Percentiles rank a stretch among this genome's conserved stretches.
Evolutionary conservation across 2,797 vertebrate species (phyloP).

Genomic region (Chromobotia macracanthus): DNA sequence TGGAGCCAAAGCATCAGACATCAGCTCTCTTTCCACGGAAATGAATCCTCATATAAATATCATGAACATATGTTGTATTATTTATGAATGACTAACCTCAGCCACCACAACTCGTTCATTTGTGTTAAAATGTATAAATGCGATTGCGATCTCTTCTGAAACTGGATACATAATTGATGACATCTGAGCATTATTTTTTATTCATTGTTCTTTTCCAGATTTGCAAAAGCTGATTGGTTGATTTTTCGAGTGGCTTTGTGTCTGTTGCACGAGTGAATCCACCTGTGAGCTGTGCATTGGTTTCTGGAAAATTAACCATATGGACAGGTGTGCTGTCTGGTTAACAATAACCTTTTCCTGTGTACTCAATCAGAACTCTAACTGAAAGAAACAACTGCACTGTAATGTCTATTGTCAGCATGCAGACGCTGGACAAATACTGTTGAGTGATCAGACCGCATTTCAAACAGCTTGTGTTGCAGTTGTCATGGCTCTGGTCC

Average conservation of each 20-base stretch:
- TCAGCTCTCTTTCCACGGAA: constrained; percentile 8
- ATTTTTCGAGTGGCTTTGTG: background rate
- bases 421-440: constrained; percentile 29
- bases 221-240: background rate
- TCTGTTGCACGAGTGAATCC: background rate
- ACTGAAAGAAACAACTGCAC: background rate
- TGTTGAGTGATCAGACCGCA: constrained; percentile 17
- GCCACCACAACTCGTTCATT: background rate
- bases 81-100: constrained; percentile 41
- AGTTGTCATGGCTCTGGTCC: constrained; percentile 57
- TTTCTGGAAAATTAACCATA: background rate
- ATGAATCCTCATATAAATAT: constrained; percentile 29
- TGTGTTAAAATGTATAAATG: constrained; percentile 38
- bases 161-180: constrained; percentile 21
- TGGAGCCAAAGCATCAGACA: constrained; percentile 7
- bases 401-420: constrained; percentile 6
- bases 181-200: background rate
- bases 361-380: background rate
- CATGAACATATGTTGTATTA: constrained; percentile 29
- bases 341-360: background rate
- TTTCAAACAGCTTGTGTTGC: constrained; percentile 53
- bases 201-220: background rate
- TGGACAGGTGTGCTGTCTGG: background rate
- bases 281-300: no score
- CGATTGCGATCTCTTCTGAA: constrained; percentile 8